Evolutionary conservation across 2,888 invertebrate genomes (phyloP), one percentile per base, ranked within the genome.

Genomic region (Sminthurides aquaticus): DNA sequence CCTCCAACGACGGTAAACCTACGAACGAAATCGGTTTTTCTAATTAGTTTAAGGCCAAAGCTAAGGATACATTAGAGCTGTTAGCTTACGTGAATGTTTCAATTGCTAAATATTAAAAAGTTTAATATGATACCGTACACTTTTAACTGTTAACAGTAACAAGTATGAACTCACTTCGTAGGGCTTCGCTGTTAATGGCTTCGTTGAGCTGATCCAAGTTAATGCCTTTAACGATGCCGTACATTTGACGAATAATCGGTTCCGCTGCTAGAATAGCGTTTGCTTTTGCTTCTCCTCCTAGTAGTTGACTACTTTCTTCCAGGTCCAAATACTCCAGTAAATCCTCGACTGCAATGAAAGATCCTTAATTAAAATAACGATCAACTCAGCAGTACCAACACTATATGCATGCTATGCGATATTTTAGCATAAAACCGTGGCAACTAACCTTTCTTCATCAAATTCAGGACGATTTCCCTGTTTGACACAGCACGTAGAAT

Each of bases 171-270:
- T 68, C 69, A 74, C 74, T 70, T 69, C 73, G 66, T 55, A 74
- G 67, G 18, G 68, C 66, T 61, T 73, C 71, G 58, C 71, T 73
- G 48, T 73, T 74, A 62, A 73, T 68, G 1, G 73, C 69, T 57
- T 72, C 70, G 57, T 70, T 67, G 24, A 73, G 59, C 43, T 71
- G 60, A 20, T 69, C 64, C 3, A 74, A 29, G 49, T 71, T 71
- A 29, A 73, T 71, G 52, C 59, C 68, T 49, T 72, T 73, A 34
- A 72, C 64, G 18, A 73, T 25, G 1, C 67, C 61, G 61, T 73
- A 71, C 71, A 72, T 73, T 66, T 72, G 71, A n/a, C 73, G 70
- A 52, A 74, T 73, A n/a, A 73, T 65, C 2, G 73, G 73, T 60
- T 74, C 74, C 3, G 74, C 74, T 5, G 72, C 71, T n/a, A 74